phyloP scores from a whole-genome alignment of 2,797 vertebrate genomes.

The Masticophis lateralis region DNA sequence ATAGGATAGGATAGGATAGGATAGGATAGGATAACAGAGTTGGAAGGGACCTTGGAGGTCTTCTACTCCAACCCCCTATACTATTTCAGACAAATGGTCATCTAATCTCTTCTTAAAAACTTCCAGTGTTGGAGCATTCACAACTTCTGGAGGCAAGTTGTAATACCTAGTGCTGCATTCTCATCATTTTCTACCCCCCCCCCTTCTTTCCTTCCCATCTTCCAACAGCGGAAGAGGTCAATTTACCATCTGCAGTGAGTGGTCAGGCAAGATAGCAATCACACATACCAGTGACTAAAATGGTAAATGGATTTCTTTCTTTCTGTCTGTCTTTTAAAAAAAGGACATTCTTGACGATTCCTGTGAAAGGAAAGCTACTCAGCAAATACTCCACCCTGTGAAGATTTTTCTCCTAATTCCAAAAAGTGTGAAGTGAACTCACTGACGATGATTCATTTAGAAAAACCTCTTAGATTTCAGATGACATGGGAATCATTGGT shows the following conservation, averaged over 20 bases:
- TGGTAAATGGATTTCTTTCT: background rate
- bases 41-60: no score
- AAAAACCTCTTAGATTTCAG: slow-evolving; percentile 22
- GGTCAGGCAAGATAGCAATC: background rate
- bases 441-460: slow-evolving; percentile 39
- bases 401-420: slow-evolving; percentile 13
- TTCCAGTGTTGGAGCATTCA: no score
- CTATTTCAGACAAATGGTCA: no score
- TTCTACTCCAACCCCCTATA: no score
- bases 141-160: no score
- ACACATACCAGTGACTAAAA: background rate
- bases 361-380: slow-evolving; percentile 20
- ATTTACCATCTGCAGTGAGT: background rate
- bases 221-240: background rate
- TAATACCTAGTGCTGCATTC: background rate
- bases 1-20: no score
- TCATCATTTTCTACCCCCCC: background rate
- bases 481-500: slow-evolving; percentile 16
- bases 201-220: background rate
- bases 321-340: background rate
- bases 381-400: slow-evolving; percentile 18
- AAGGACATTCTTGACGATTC: slow-evolving; percentile 24
- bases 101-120: no score
- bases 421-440: slow-evolving; percentile 30
- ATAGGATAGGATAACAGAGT: no score